These are phyloP conservation scores for Spea multiplicata DNA, from an alignment of 2,113 vertebrate genomes.

Conservation along the genomic window DNA sequence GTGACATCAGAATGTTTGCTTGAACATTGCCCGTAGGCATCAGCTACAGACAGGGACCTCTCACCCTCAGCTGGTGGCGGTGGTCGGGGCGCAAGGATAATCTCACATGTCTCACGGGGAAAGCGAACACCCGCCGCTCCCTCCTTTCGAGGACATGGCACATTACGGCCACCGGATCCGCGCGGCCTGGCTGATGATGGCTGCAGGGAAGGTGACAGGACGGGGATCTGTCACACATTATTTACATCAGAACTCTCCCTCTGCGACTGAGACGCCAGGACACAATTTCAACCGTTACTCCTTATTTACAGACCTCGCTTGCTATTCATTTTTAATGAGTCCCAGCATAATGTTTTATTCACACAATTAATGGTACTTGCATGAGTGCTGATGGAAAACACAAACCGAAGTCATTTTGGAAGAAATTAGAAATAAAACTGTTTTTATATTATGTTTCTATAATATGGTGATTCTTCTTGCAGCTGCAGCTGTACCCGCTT, in stretches of 20 bases:
- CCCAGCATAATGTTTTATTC: not conserved
- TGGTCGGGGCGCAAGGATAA: not conserved
- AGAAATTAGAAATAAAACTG: not conserved
- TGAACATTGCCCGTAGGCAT: not conserved
- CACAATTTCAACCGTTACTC: not conserved
- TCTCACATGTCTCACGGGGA: not conserved
- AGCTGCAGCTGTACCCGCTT: too few relatives aligned
- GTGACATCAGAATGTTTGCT: not conserved
- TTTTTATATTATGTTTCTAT: too few relatives aligned
- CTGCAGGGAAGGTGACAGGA: slow-evolving; percentile 4
- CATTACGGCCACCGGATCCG: slow-evolving; percentile 1
- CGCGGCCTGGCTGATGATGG: not conserved
- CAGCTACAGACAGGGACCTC: slow-evolving; percentile 1
- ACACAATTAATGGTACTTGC: not conserved
- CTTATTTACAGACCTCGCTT: not conserved
- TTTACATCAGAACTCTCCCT: not conserved
- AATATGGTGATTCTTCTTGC: too few relatives aligned
- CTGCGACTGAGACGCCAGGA: not conserved
- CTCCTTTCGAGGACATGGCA: not conserved
- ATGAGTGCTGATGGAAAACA: not conserved
- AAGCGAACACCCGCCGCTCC: not conserved
- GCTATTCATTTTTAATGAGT: not conserved
- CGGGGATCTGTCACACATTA: not conserved
- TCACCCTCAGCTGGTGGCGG: slow-evolving; percentile 1
- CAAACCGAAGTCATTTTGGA: not conserved